These are phyloP conservation scores for Xiphorhynchus elegans DNA, from an alignment of 2,113 vertebrate species.

Conservation along the genomic window DNA sequence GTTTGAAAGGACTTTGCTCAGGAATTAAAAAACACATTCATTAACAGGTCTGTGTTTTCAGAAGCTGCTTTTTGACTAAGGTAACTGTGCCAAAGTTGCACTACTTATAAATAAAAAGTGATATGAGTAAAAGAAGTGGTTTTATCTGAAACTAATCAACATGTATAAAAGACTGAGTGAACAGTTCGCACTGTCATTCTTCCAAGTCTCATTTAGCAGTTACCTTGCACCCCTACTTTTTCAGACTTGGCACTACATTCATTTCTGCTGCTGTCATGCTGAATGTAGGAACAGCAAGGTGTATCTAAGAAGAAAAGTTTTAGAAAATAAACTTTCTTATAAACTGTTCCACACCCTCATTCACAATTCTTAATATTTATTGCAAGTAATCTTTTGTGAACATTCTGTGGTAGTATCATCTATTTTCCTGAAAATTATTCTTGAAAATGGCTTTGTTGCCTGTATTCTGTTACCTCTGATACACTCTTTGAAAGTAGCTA, in stretches of 20 bases:
- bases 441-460: not conserved
- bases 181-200: not conserved
- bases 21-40: not conserved
- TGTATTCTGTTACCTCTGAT: not conserved
- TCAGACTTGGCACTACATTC: not conserved
- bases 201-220: not conserved
- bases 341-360: not conserved
- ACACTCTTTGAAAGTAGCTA: not conserved
- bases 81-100: not conserved
- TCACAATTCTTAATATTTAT: not conserved
- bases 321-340: not conserved
- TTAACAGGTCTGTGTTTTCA: not conserved
- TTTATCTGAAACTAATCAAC: not conserved
- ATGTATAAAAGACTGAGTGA: not conserved
- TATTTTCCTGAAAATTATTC: not conserved
- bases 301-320: not conserved
- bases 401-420: not conserved
- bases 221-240: not conserved
- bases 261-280: not conserved
- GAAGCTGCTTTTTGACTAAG: not conserved
- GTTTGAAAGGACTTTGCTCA: not conserved
- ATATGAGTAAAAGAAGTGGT: not conserved
- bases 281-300: not conserved
- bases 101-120: not conserved
- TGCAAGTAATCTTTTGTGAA: not conserved